These are phyloP conservation scores for Trichonephila clavipes DNA, from an alignment of 1,140 invertebrate species.

Conservation along the genomic window DNA sequence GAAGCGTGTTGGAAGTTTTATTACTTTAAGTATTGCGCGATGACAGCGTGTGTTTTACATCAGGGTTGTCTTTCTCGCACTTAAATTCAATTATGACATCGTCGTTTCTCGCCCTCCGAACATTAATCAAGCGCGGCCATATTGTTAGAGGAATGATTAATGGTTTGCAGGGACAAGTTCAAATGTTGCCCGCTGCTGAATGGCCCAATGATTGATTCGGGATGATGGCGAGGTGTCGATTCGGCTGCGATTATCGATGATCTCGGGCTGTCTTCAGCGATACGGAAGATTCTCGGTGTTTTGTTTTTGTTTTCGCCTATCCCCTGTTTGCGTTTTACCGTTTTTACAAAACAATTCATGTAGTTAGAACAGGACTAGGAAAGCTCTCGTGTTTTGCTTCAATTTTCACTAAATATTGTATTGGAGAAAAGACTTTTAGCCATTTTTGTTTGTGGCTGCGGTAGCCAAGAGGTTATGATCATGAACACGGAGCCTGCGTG, in stretches of 20 bases:
- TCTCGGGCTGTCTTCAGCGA: not conserved
- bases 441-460: too few relatives aligned
- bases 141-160: slow-evolving; percentile 62
- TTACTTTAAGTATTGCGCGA: slow-evolving; percentile 8
- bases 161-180: slow-evolving; percentile 28
- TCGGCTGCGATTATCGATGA: slow-evolving; percentile 1
- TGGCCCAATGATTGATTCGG: slow-evolving; percentile 44
- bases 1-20: slow-evolving; percentile 26
- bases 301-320: not conserved
- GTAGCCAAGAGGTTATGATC: too few relatives aligned
- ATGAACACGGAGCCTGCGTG: too few relatives aligned
- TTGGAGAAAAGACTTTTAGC: too few relatives aligned
- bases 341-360: not conserved
- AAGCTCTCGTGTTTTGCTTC: too few relatives aligned
- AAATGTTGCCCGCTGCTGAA: slow-evolving; percentile 22
- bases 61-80: slow-evolving; percentile 4
- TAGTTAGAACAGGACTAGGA: too few relatives aligned
- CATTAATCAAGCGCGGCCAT: slow-evolving; percentile 60
- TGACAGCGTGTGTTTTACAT: slow-evolving; percentile 14
- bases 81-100: slow-evolving; percentile 63
- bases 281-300: not conserved
- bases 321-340: not conserved
- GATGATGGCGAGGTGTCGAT: slow-evolving; percentile 1
- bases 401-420: too few relatives aligned
- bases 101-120: slow-evolving; percentile 4